Base-by-base conservation (phyloP, 37 sponge, comb jelly and placozoan species). In the Tethya wilhelma region DNA sequence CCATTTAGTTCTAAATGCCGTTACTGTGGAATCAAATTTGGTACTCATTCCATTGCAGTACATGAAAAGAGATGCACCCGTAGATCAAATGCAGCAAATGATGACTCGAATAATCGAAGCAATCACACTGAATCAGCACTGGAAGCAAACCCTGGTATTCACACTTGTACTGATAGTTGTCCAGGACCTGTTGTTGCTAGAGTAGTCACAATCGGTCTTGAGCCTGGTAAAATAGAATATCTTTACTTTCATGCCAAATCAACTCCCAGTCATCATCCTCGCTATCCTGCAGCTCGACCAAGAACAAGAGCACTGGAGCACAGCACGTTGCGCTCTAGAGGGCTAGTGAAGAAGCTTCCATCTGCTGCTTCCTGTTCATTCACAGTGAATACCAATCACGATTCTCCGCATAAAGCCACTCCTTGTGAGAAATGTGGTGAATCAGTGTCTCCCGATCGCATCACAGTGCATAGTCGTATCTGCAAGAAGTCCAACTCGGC, bases 11-110 rank as follows among this genome's bases (percentile, higher is more conserved):
- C 32, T 11, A 9, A 23, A 11, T 80, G 80, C 40, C 56, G 58
- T 30, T 40, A 58, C 43, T 80, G 80, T 56, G 80, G 80, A 9
- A 17, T 34, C 30, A 58, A 59, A n/a, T 69, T 69, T 23, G 55
- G 68, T 1, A 68, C 53, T n/a, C 69, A 42, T 5, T 80, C 59
- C 20, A 39, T 80, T 0, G 7, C 38, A 9, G 41, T 67, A 12
- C 80, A 80, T 41, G 41, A 58, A 23, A 56, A 31, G 31, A 32
- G 38, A 14, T 80, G 80, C 20, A 31, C 11, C 45, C 25, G n/a
- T n/a, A n/a, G n/a, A n/a, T n/a, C n/a, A n/a, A n/a, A n/a, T n/a
- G n/a, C n/a, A n/a, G n/a, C n/a, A n/a, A n/a, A n/a, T n/a, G n/a
- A n/a, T n/a, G n/a, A n/a, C n/a, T n/a, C n/a, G n/a, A n/a, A n/a